Percentiles rank a stretch among this genome's conserved stretches.
These are phyloP conservation scores for Eremobia ochroleuca DNA, from an alignment of 2,888 invertebrate genomes.

Conservation along the genomic window DNA sequence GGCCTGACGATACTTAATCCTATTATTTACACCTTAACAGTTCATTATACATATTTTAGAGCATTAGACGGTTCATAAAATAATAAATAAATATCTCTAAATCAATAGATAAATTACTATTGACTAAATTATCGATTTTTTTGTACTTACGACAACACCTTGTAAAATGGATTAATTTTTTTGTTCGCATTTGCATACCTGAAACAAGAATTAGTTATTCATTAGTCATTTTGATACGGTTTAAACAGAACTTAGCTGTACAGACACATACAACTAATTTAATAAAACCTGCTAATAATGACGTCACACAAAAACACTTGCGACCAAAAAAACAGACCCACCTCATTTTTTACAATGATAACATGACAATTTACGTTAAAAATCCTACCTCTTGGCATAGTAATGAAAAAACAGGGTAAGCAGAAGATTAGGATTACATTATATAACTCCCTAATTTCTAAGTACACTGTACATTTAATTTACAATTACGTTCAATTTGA, in stretches of 20 bases:
- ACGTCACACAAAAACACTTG: slow-evolving; percentile 1
- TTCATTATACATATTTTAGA: slow-evolving; percentile 45
- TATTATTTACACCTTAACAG: slow-evolving; percentile 38
- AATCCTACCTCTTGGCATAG: not conserved
- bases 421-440: not conserved
- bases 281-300: not conserved
- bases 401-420: not conserved
- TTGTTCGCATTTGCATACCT: slow-evolving; percentile 59
- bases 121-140: slow-evolving; percentile 31
- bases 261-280: not conserved
- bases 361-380: too few species aligned
- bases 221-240: slow-evolving; percentile 50
- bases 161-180: slow-evolving; percentile 35
- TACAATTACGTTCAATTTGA: slow-evolving; percentile 33
- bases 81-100: slow-evolving; percentile 49
- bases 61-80: slow-evolving; percentile 34
- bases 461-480: slow-evolving; percentile 31
- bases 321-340: not conserved
- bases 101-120: slow-evolving; percentile 51
- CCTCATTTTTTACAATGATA: not conserved
- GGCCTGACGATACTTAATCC: slow-evolving; percentile 37
- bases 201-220: slow-evolving; percentile 57
- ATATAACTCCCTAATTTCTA: slow-evolving; percentile 11
- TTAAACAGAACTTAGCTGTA: not conserved
- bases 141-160: slow-evolving; percentile 49